A percentile compares a stretch with the other conserved stretches of the same genome.
phyloP scores from a whole-genome alignment of 1,140 invertebrate species.

The Antheraea pernyi region DNA sequence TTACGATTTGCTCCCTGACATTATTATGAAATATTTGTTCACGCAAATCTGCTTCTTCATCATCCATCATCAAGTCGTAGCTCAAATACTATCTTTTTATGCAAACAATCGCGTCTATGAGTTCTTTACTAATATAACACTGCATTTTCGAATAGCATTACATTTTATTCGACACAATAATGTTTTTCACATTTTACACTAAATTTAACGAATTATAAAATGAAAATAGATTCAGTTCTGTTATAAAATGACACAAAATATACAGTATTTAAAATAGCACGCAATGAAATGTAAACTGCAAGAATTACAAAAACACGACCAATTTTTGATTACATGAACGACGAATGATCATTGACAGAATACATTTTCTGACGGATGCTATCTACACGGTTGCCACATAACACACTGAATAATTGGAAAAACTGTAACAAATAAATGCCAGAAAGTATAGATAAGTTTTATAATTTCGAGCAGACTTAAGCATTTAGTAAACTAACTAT shows the following conservation, averaged over 20 bases:
- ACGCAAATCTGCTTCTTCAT: slow-evolving; percentile 86
- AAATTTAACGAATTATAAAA: neutral
- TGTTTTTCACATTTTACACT: slow-evolving; percentile 5
- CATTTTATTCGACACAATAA: slow-evolving; percentile 19
- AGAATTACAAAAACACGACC: slow-evolving; percentile 41
- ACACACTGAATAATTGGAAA: too few species aligned
- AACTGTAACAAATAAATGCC: too few species aligned
- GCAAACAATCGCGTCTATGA: slow-evolving; percentile 36
- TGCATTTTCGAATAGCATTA: slow-evolving; percentile 54
- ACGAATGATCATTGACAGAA: neutral
- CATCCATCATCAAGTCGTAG: slow-evolving; percentile 59
- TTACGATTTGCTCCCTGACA: slow-evolving; percentile 95
- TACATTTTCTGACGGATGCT: too few species aligned
- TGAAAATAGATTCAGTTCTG: neutral
- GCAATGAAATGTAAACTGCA: slow-evolving; percentile 30
- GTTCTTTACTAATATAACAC: slow-evolving; percentile 42
- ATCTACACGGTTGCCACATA: too few species aligned
- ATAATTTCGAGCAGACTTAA: too few species aligned
- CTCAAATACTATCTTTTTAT: slow-evolving; percentile 51
- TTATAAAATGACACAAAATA: neutral
- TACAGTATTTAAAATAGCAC: slow-evolving; percentile 23
- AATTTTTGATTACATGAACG: slow-evolving; percentile 39
- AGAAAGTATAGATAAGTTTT: too few species aligned
- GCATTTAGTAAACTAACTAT: too few species aligned
- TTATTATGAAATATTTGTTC: slow-evolving; percentile 96